Conservation (phyloP, 2,113 vertebrate genomes). For the Cinclus cinclus region DNA sequence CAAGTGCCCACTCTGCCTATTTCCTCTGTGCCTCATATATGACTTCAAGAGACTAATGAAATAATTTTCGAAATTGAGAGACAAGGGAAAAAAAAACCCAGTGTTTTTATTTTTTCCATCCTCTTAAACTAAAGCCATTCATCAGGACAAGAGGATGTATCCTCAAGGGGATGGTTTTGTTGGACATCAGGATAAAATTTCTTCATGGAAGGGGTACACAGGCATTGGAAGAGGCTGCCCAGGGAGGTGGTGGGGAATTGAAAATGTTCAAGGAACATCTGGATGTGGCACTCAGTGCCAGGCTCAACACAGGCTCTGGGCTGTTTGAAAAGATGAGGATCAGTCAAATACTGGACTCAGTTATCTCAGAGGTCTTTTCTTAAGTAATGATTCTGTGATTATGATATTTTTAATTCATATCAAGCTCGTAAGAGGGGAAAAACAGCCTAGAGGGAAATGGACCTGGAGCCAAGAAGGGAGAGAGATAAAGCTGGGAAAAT, state of each 20-base stretch:
- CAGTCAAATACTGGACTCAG: neutral
- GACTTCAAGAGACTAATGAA: neutral
- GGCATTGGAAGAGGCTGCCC: neutral
- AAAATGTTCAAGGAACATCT: neutral
- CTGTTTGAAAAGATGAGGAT: neutral
- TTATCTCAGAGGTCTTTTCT: neutral
- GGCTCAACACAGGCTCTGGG: neutral
- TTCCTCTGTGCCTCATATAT: neutral
- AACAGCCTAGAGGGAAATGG: neutral
- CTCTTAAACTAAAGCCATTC: rapidly evolving
- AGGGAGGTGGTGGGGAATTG: neutral
- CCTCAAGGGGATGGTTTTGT: neutral
- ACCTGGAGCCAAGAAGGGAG: neutral
- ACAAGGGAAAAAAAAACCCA: rapidly evolving
- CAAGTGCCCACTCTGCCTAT: neutral
- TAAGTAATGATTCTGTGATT: neutral
- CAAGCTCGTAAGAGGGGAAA: neutral
- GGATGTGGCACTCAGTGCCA: neutral
- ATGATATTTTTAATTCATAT: neutral
- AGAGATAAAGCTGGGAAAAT: neutral
- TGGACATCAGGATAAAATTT: neutral
- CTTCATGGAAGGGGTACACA: neutral
- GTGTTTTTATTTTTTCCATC: neutral
- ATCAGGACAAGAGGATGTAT: neutral
- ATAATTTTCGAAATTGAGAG: neutral